Conservation (phyloP, 2,888 invertebrate genomes). For the Leucoptera coffeella region DNA sequence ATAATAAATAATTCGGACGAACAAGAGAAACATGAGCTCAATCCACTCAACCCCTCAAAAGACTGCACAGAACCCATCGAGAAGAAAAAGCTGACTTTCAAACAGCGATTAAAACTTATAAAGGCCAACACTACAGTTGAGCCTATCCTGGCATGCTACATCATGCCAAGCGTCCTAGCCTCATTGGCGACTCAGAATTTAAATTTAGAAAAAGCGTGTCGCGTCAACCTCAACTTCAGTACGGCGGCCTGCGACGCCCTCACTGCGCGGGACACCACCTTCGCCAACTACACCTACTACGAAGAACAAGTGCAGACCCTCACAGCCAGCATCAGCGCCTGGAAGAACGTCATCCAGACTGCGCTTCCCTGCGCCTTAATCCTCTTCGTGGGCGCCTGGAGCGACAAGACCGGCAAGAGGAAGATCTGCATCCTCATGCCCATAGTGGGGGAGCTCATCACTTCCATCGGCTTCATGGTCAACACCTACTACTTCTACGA, state of each 20-base stretch:
- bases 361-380: constrained; percentile 75
- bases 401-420: constrained; percentile 60
- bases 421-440: constrained; percentile 79
- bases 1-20: background rate
- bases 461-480: constrained; percentile 69
- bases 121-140: constrained; percentile 62
- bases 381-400: constrained; percentile 77
- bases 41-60: background rate
- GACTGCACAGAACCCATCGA: constrained; percentile 10
- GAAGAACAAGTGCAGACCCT: constrained; percentile 62
- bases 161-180: constrained; percentile 59
- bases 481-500: constrained; percentile 75
- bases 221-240: constrained; percentile 70
- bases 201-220: constrained; percentile 77
- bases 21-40: background rate
- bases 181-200: constrained; percentile 76
- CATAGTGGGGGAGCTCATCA: constrained; percentile 71
- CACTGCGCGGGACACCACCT: constrained; percentile 62
- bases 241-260: constrained; percentile 69
- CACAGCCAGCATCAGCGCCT: constrained; percentile 71
- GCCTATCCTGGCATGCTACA: constrained; percentile 65
- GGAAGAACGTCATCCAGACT: constrained; percentile 80
- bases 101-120: constrained; percentile 23
- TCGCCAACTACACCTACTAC: constrained; percentile 36
- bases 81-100: too few species aligned